phyloP scores from a whole-genome alignment of 2,113 vertebrate genomes.

The Corvus hawaiiensis region DNA sequence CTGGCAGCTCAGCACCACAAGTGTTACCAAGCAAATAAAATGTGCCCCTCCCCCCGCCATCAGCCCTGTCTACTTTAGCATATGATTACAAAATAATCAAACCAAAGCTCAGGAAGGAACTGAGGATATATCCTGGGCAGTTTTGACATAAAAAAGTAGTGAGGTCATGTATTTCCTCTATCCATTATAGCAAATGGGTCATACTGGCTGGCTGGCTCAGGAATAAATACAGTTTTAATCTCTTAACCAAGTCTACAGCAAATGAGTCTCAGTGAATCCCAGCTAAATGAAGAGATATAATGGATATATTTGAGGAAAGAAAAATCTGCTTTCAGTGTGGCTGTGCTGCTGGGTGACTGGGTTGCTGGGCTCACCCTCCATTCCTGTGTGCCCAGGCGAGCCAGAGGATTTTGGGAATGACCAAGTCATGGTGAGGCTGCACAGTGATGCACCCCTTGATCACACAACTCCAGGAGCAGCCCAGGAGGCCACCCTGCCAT shows the following conservation, averaged over 20 bases:
- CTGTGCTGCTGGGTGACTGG: not conserved
- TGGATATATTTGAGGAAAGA: not conserved
- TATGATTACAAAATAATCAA: not conserved
- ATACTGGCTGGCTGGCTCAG: not conserved
- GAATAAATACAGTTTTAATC: not conserved
- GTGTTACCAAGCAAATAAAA: not conserved
- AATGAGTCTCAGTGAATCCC: not conserved
- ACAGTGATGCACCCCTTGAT: no score
- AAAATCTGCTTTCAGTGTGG: not conserved
- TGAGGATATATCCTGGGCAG: not conserved
- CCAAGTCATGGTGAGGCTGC: not conserved
- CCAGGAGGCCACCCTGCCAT: not conserved
- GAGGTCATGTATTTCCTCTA: not conserved
- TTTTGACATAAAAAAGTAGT: not conserved
- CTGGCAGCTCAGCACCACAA: not conserved
- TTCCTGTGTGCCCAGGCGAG: rapidly evolving
- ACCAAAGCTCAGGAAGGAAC: not conserved
- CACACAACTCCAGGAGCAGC: not conserved
- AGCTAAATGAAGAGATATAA: not conserved
- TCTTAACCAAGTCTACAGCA: not conserved
- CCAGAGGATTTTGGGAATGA: not conserved
- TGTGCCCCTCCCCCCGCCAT: not conserved
- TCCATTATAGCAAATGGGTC: not conserved
- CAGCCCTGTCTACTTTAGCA: not conserved
- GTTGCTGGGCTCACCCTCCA: not conserved